These are phyloP conservation scores for Colostygia pectinataria DNA, from an alignment of 2,888 invertebrate genomes.

Conservation along the genomic window DNA sequence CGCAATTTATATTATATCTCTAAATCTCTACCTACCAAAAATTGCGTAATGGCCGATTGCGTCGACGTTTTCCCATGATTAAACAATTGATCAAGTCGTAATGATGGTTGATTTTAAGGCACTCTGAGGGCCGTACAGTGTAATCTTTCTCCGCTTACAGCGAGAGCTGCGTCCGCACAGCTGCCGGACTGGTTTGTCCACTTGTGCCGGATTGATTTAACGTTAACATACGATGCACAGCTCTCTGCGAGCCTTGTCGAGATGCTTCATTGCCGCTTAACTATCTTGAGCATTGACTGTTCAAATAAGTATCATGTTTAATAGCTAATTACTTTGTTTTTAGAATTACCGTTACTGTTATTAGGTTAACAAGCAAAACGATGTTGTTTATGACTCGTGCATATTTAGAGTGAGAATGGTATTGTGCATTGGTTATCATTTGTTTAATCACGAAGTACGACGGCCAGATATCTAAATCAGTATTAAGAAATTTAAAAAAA, in stretches of 20 bases:
- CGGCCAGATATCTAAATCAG: too few species aligned
- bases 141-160: slow-evolving; percentile 60
- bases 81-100: slow-evolving; percentile 16
- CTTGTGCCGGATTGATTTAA: slow-evolving; percentile 80
- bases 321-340: slow-evolving; percentile 14
- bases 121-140: slow-evolving; percentile 11
- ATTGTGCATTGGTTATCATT: too few species aligned
- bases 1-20: too few species aligned
- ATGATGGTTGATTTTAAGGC: slow-evolving; percentile 14
- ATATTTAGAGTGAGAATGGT: too few species aligned
- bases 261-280: slow-evolving; percentile 68
- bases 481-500: too few species aligned
- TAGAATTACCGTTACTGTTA: slow-evolving; percentile 2
- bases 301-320: slow-evolving; percentile 32
- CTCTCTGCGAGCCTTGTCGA: slow-evolving; percentile 58
- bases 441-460: too few species aligned
- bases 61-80: slow-evolving; percentile 1
- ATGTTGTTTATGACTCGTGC: not conserved
- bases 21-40: too few species aligned
- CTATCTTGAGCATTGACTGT: slow-evolving; percentile 48
- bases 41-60: slow-evolving; percentile 5
- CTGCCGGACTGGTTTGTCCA: slow-evolving; percentile 82
- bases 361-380: not conserved
- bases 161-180: slow-evolving; percentile 64
- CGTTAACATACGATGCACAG: slow-evolving; percentile 70